Evolutionary conservation across 1,140 invertebrate species (phyloP).

Genomic region (Atta cephalotes): DNA sequence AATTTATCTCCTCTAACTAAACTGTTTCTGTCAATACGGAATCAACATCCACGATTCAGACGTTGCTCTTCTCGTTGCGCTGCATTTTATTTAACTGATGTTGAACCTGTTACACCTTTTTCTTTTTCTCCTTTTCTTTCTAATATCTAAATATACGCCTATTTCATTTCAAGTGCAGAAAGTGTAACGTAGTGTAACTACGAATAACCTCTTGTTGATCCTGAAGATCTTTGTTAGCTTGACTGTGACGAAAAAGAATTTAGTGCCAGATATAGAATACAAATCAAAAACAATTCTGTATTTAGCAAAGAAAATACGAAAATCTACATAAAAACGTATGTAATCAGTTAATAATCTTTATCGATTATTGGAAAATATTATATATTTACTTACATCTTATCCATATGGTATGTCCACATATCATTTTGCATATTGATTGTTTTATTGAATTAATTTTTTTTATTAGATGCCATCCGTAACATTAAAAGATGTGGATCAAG

Average conservation of each 20-base stretch:
- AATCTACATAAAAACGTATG: conserved; percentile 21
- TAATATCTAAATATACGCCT: not conserved
- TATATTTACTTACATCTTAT: not conserved
- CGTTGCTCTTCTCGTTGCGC: not conserved
- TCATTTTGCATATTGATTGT: conserved; percentile 19
- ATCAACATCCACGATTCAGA: not conserved
- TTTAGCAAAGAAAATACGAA: not conserved
- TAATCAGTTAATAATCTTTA: not conserved
- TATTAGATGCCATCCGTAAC: conserved; percentile 94
- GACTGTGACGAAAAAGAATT: not conserved
- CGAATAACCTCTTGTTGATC: not conserved
- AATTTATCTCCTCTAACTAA: not conserved
- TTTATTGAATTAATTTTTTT: conserved; percentile 63
- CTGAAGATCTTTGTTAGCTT: not conserved
- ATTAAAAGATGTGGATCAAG: conserved; percentile 98
- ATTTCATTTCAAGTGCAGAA: not conserved
- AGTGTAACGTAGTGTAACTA: not conserved
- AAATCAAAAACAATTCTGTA: not conserved
- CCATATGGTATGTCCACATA: conserved; percentile 40
- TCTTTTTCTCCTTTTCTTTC: not conserved
- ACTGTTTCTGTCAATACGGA: not conserved
- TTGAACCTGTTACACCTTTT: not conserved
- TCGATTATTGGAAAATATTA: not conserved
- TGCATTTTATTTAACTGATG: too few species aligned
- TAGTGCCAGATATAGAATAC: not conserved